phyloP scores from a whole-genome alignment of 2,797 vertebrate species.

The Oceanodroma leucorhoa region DNA sequence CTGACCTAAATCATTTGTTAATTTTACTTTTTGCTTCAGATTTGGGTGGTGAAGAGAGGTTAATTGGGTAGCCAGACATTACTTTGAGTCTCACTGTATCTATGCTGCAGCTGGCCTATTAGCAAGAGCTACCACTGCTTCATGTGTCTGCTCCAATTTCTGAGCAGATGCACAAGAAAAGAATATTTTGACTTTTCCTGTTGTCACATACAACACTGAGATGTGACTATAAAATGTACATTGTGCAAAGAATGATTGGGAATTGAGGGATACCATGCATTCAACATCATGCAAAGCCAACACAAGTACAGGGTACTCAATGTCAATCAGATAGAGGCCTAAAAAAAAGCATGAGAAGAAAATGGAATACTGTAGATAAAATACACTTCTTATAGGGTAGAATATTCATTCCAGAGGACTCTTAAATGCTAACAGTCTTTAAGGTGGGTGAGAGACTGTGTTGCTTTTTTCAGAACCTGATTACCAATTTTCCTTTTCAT shows the following conservation, averaged over 20 bases:
- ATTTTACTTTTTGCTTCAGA: conserved; percentile 40
- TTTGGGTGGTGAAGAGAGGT: conserved; percentile 39
- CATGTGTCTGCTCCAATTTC: not conserved
- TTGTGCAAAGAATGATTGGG: not conserved
- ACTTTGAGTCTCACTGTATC: not conserved
- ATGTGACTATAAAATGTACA: not conserved
- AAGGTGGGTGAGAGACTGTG: not conserved
- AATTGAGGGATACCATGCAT: not conserved
- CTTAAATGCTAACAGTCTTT: not conserved
- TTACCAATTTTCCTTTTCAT: not conserved
- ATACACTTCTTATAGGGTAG: not conserved
- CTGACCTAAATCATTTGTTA: not conserved
- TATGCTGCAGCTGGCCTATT: conserved; percentile 11
- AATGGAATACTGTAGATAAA: not conserved
- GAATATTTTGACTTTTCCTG: conserved; percentile 12
- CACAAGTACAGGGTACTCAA: not conserved
- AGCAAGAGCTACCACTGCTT: not conserved
- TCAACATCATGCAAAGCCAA: not conserved
- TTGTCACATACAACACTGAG: not conserved
- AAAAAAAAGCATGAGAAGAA: not conserved
- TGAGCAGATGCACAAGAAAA: conserved; percentile 13
- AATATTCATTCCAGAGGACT: not conserved
- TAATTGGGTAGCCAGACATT: conserved; percentile 60
- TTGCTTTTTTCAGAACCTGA: not conserved
- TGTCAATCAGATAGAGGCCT: not conserved